Percentiles rank a stretch among this genome's conserved stretches.
Conservation (phyloP, 2,888 invertebrate species). For the Lymantria monacha region DNA sequence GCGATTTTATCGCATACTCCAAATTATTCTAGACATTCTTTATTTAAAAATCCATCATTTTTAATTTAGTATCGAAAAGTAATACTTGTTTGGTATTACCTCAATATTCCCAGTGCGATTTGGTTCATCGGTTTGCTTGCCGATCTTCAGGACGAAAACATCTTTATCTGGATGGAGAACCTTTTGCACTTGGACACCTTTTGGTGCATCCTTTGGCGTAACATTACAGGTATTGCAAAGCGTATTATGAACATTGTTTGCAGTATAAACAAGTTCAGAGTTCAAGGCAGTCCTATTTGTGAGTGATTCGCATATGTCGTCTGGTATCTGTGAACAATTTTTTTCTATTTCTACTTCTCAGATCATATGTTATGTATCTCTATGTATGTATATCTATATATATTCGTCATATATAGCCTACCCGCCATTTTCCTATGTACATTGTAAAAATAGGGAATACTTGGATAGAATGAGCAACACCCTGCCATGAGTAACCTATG, state of each 20-base stretch:
- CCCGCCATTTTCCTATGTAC: too few relatives aligned
- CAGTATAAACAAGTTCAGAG: slow-evolving; percentile 63
- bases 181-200: slow-evolving; percentile 81
- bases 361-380: too few relatives aligned
- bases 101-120: slow-evolving; percentile 85
- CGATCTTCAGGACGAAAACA: slow-evolving; percentile 87
- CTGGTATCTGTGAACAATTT: slow-evolving; percentile 55
- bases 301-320: slow-evolving; percentile 68
- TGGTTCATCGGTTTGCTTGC: slow-evolving; percentile 85
- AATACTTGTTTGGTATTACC: slow-evolving; percentile 57
- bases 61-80: too few relatives aligned
- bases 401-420: too few relatives aligned
- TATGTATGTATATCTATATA: too few relatives aligned
- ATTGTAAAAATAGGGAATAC: too few relatives aligned
- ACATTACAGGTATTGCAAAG: slow-evolving; percentile 66
- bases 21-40: too few relatives aligned
- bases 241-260: slow-evolving; percentile 48
- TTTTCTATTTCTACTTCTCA: too few relatives aligned
- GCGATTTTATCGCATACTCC: too few relatives aligned
- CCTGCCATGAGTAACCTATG: too few relatives aligned
- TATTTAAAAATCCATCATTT: too few relatives aligned
- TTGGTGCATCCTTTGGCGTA: slow-evolving; percentile 75
- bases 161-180: slow-evolving; percentile 86
- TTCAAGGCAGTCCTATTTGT: slow-evolving; percentile 60
- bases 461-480: too few relatives aligned